Conservation (phyloP, 2,797 vertebrate species). For the Falco concolor region DNA sequence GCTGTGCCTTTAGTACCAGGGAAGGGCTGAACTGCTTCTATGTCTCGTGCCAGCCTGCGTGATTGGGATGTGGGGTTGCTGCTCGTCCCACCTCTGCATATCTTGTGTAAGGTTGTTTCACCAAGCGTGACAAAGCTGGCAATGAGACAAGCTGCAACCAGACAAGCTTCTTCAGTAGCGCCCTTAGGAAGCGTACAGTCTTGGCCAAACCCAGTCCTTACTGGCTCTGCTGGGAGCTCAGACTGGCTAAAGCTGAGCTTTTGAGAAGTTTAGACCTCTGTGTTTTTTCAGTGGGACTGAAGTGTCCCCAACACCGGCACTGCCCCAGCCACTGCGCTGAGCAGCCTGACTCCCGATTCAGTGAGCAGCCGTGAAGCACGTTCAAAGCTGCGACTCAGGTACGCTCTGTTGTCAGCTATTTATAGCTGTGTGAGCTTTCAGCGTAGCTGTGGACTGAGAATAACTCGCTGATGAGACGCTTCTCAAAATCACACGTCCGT, state of each 20-base stretch:
- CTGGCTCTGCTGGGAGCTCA: background rate
- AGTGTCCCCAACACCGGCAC: rapidly evolving
- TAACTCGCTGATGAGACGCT: constrained; percentile 8
- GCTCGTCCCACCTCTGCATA: background rate
- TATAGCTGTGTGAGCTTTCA: background rate
- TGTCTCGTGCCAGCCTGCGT: background rate
- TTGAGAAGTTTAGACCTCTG: background rate
- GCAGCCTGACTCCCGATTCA: background rate
- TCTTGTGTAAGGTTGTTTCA: background rate
- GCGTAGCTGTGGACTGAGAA: background rate
- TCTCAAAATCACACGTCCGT: background rate
- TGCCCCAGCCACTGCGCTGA: background rate
- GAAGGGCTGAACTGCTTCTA: background rate
- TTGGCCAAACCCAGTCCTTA: background rate
- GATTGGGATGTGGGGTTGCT: background rate
- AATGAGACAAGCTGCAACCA: background rate
- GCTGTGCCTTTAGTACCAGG: background rate
- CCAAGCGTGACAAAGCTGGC: background rate
- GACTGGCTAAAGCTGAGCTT: background rate
- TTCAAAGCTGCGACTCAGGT: background rate
- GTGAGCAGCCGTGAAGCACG: background rate
- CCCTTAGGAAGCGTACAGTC: background rate
- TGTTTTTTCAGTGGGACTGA: background rate
- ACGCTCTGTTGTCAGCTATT: background rate
- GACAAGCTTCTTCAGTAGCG: background rate